These are phyloP conservation scores for Gasteruption jaculator DNA, from an alignment of 2,888 invertebrate genomes.

Conservation along the genomic window DNA sequence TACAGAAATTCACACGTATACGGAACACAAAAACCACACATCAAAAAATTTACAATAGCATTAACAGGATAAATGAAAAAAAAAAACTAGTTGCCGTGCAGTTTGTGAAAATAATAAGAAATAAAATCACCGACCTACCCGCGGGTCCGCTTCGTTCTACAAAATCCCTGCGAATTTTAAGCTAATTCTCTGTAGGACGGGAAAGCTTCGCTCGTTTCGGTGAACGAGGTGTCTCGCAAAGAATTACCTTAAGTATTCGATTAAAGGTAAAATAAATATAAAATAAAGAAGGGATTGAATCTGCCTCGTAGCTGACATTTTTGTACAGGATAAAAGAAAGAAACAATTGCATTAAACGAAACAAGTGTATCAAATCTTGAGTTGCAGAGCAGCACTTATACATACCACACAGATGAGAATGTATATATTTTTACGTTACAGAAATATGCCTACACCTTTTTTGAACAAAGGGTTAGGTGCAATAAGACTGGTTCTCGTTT, in stretches of 20 bases:
- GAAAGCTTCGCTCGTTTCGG: conserved; percentile 29
- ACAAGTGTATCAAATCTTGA: conserved; percentile 52
- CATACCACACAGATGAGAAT: conserved; percentile 52
- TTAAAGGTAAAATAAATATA: no score
- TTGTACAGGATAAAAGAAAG: conserved; percentile 47
- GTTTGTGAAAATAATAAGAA: conserved; percentile 37
- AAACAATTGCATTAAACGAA: conserved; percentile 38
- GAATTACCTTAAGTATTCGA: no score
- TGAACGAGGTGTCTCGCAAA: conserved; percentile 27
- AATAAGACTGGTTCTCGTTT: conserved; percentile 53
- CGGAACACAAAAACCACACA: conserved; percentile 23
- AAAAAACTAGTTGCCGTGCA: conserved; percentile 48
- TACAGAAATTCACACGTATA: conserved; percentile 30
- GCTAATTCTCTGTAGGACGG: no score
- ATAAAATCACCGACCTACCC: conserved; percentile 49
- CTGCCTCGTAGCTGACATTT: conserved; percentile 46
- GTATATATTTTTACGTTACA: conserved; percentile 53
- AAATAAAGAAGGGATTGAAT: conserved; percentile 31
- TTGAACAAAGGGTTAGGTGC: conserved; percentile 42
- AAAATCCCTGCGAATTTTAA: no score
- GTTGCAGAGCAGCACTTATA: conserved; percentile 54
- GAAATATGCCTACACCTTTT: conserved; percentile 49
- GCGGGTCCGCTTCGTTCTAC: conserved; percentile 51
- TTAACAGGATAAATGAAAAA: conserved; percentile 25
- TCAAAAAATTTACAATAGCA: conserved; percentile 25